A percentile compares a stretch with the other conserved stretches of the same genome.
phyloP scores from a whole-genome alignment of 2,113 vertebrate species.

The Phoenicopterus ruber region DNA sequence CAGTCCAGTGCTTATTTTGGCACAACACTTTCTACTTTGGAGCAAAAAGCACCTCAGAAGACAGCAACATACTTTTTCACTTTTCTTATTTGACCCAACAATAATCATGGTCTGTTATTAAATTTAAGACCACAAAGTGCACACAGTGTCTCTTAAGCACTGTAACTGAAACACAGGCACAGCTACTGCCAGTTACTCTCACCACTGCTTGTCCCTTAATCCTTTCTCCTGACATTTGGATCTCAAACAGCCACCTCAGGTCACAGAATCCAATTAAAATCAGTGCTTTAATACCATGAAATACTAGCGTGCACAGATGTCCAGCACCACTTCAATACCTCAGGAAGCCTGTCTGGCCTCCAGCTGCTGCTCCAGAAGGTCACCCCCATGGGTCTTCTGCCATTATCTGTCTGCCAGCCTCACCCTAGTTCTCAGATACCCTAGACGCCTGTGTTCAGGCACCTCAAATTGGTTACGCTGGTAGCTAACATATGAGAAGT shows the following conservation, averaged over 20 bases:
- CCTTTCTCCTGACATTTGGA: not conserved
- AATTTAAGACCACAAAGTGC: not conserved
- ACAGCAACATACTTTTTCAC: not conserved
- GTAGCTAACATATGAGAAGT: not conserved
- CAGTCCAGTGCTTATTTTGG: not conserved
- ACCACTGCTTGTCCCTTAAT: not conserved
- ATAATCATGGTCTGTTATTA: not conserved
- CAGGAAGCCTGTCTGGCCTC: not conserved
- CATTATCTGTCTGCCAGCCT: not conserved
- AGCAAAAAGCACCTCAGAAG: not conserved
- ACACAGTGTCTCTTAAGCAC: too few species aligned
- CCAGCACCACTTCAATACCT: not conserved
- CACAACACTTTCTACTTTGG: not conserved
- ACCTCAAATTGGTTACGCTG: not conserved
- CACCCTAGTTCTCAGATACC: not conserved
- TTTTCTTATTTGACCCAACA: not conserved
- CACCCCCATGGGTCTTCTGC: fast-evolving
- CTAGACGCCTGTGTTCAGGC: fast-evolving
- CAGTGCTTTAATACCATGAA: not conserved
- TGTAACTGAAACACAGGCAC: not conserved
- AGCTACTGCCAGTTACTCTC: not conserved
- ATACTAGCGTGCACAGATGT: not conserved
- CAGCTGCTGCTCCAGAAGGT: not conserved
- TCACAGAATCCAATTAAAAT: not conserved
- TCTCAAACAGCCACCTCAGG: not conserved